phyloP scores from a whole-genome alignment of 2,888 invertebrate genomes.

The Synanthedon tipuliformis region DNA sequence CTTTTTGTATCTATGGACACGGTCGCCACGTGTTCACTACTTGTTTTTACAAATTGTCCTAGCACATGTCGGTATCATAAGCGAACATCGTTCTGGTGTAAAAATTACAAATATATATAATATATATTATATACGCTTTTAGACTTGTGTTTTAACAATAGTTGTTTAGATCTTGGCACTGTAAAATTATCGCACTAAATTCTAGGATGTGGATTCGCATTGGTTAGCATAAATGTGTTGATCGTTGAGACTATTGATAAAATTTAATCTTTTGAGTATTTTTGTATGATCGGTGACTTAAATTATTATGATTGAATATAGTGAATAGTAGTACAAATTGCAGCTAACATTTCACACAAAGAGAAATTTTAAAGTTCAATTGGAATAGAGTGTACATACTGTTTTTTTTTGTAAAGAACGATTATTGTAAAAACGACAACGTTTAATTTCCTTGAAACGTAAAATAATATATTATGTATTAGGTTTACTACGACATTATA shows the following conservation, averaged over 20 bases:
- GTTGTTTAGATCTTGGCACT: slow-evolving; percentile 42
- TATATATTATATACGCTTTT: slow-evolving; percentile 17
- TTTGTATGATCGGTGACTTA: slow-evolving; percentile 58
- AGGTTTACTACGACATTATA: slow-evolving; percentile 52
- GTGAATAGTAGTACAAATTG: slow-evolving; percentile 47
- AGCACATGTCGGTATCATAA: slow-evolving; percentile 25
- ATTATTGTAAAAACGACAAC: slow-evolving; percentile 32
- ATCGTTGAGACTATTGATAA: no score
- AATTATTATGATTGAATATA: slow-evolving; percentile 6
- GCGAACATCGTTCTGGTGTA: not conserved
- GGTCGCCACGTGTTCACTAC: slow-evolving; percentile 57
- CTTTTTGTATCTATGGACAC: slow-evolving; percentile 68
- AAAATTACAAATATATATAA: slow-evolving; percentile 16
- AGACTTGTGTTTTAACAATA: slow-evolving; percentile 23
- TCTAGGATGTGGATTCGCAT: no score
- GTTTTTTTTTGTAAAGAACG: slow-evolving; percentile 1
- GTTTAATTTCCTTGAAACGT: slow-evolving; percentile 41
- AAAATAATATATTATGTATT: slow-evolving; percentile 21
- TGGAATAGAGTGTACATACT: not conserved
- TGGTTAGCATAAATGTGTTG: slow-evolving; percentile 6
- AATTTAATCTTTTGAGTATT: no score
- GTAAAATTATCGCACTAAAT: slow-evolving; percentile 53
- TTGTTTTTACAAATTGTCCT: slow-evolving; percentile 44
- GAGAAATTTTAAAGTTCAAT: slow-evolving; percentile 18
- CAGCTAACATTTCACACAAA: slow-evolving; percentile 62